phyloP scores from a whole-genome alignment of 2,113 vertebrate species.

The Sceloporus tristichus region DNA sequence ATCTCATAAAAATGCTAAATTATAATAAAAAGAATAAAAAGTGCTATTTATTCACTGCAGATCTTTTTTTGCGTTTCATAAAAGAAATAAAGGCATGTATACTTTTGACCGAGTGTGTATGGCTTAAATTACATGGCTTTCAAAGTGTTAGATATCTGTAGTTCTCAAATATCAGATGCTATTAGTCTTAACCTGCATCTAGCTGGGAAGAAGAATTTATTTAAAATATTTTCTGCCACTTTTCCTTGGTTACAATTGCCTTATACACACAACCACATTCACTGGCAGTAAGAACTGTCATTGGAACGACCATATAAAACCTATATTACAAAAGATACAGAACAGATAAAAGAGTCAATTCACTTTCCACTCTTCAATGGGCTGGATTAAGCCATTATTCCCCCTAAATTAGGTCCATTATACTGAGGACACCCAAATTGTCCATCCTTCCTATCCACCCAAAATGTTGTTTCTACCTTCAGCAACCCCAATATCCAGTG shows the following conservation, averaged over 20 bases:
- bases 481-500: too few relatives aligned
- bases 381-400: not conserved
- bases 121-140: conserved; percentile 27
- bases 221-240: not conserved
- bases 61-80: conserved; percentile 31
- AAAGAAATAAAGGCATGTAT: conserved; percentile 26
- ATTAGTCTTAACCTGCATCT: not conserved
- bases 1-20: conserved; percentile 23
- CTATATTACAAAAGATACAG: not conserved
- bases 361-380: not conserved
- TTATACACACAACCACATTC: not conserved
- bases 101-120: conserved; percentile 21
- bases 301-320: too few relatives aligned
- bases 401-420: not conserved
- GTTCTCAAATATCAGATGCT: conserved; percentile 11
- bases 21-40: conserved; percentile 41
- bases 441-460: too few relatives aligned
- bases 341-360: not conserved
- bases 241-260: not conserved
- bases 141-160: conserved; percentile 1
- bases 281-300: not conserved
- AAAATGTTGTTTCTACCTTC: too few relatives aligned
- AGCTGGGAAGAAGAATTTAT: not conserved
- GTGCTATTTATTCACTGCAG: not conserved
- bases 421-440: too few relatives aligned